Conservation (phyloP, 2,888 invertebrate species). For the Ligdia adustata region DNA sequence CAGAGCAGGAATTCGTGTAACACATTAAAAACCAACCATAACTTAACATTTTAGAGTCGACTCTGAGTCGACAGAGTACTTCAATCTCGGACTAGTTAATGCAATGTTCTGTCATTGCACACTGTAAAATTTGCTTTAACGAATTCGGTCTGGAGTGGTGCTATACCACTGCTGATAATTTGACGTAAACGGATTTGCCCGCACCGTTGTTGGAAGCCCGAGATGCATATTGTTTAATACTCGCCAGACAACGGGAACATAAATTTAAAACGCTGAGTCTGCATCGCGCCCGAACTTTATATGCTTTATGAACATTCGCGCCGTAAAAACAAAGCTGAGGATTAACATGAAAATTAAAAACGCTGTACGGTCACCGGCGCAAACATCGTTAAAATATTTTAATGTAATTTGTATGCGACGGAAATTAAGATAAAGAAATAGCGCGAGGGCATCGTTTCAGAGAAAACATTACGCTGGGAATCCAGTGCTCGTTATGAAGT, state of each 20-base stretch:
- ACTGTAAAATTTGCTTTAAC: constrained; percentile 66
- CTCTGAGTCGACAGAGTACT: constrained; percentile 42
- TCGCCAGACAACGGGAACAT: constrained; percentile 35
- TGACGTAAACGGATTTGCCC: constrained; percentile 59
- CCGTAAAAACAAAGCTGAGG: constrained; percentile 34
- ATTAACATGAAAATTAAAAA: constrained; percentile 37
- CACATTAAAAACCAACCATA: constrained; percentile 49
- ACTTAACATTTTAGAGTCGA: constrained; percentile 48
- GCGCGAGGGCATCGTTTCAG: constrained; percentile 37
- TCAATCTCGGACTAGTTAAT: constrained; percentile 45
- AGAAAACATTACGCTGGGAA: constrained; percentile 51
- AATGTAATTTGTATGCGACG: constrained; percentile 38
- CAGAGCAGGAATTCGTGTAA: constrained; percentile 51
- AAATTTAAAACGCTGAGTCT: constrained; percentile 45
- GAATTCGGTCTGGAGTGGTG: constrained; percentile 54
- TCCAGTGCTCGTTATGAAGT: constrained; percentile 68
- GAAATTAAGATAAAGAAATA: constrained; percentile 41
- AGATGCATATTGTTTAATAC: constrained; percentile 55
- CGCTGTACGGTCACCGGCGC: constrained; percentile 28
- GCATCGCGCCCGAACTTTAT: constrained; percentile 22
- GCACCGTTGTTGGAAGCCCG: constrained; percentile 43
- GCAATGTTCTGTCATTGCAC: constrained; percentile 59
- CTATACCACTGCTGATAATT: constrained; percentile 62
- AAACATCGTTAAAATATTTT: constrained; percentile 39
- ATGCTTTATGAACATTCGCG: constrained; percentile 28